These are phyloP conservation scores for Caenorhabditis brenneri DNA, from an alignment of 1,140 invertebrate genomes.

Conservation along the genomic window DNA sequence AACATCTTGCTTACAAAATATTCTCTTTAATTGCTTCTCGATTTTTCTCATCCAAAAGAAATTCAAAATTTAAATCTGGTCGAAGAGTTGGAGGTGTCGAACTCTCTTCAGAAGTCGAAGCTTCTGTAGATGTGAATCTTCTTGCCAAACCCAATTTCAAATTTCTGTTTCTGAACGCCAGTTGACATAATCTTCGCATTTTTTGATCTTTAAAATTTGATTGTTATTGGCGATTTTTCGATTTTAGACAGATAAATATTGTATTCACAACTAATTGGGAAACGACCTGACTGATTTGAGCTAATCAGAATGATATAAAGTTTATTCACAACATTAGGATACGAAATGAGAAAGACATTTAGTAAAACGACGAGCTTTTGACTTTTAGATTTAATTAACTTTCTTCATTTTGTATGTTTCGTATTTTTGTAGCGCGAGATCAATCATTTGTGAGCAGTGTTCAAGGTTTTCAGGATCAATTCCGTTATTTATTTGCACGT, in stretches of 20 bases:
- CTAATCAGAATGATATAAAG: no score
- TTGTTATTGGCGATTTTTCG: no score
- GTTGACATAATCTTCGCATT: background rate
- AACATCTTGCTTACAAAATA: slow-evolving; percentile 58
- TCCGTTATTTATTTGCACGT: background rate
- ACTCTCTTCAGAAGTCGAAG: background rate
- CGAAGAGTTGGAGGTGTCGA: slow-evolving; percentile 39
- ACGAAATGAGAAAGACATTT: no score
- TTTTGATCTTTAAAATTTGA: no score
- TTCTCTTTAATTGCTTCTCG: slow-evolving; percentile 66
- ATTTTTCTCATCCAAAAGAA: slow-evolving; percentile 67
- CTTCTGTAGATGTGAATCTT: background rate
- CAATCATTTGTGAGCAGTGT: background rate
- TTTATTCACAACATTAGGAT: no score
- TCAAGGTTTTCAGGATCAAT: background rate
- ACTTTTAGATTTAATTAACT: background rate
- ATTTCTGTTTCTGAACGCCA: background rate
- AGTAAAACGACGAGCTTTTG: no score
- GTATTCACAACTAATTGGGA: no score
- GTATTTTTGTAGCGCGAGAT: slow-evolving; percentile 13
- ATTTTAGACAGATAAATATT: no score
- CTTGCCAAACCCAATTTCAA: background rate
- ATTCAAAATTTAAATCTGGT: slow-evolving; percentile 67
- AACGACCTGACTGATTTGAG: no score
- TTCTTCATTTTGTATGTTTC: slow-evolving; percentile 35